phyloP scores from a whole-genome alignment of 2,888 invertebrate genomes.

The Acholoe squamosa region DNA sequence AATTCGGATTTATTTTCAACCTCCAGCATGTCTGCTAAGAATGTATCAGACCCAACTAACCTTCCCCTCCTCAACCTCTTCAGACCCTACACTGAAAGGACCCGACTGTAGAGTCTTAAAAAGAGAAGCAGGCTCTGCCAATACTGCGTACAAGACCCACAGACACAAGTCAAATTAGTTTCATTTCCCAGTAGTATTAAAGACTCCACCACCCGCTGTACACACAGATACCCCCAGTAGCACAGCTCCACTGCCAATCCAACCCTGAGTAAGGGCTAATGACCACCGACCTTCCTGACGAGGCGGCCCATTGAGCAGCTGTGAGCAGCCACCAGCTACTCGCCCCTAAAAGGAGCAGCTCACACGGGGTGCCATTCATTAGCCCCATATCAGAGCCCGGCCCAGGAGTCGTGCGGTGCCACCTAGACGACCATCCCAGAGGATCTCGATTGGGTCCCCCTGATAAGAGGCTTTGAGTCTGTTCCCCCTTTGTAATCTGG shows the following conservation, averaged over 20 bases:
- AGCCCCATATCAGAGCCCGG: conserved; percentile 9
- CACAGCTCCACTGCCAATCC: neutral
- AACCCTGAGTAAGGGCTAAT: neutral
- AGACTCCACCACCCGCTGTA: neutral
- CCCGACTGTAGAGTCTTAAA: neutral
- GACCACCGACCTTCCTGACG: neutral
- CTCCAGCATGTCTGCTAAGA: too few species aligned
- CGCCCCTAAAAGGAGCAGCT: neutral
- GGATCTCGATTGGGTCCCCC: conserved; percentile 10
- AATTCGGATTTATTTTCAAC: too few species aligned
- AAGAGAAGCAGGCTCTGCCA: conserved; percentile 5
- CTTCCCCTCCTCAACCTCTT: too few species aligned
- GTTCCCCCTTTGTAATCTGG: conserved; percentile 12
- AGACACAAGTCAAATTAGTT: conserved; percentile 14
- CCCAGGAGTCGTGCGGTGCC: neutral
- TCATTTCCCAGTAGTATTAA: conserved; percentile 20
- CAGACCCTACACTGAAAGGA: too few species aligned
- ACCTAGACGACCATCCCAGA: neutral
- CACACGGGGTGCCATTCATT: conserved; percentile 20
- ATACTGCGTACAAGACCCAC: neutral
- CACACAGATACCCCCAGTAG: neutral
- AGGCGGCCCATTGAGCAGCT: conserved; percentile 21
- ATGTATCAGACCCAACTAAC: too few species aligned
- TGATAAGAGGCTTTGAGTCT: conserved; percentile 9
- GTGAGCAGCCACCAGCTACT: neutral